Evolutionary conservation across 1,140 invertebrate genomes (phyloP), one percentile per base, ranked within the genome.

Genomic region (Aethina tumida): DNA sequence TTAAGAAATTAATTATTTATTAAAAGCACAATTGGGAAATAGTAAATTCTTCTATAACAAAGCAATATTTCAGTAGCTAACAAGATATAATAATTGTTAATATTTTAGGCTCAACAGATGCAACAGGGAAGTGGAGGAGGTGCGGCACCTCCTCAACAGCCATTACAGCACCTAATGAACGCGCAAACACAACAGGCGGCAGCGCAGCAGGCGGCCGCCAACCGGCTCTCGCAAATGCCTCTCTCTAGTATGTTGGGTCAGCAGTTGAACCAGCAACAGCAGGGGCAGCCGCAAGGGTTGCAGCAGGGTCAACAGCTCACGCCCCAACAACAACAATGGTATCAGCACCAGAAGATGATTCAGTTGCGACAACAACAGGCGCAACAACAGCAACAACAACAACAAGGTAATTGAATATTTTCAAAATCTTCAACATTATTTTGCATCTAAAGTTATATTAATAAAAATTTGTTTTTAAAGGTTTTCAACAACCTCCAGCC

Each of bases 271-370:
- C 68, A 67, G 48, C 55, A 34, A 42, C 60, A 41, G 16, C 57
- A 63, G 39, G 58, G 63, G 15, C 48, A 54, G 13, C 52, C 60
- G 25, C 62, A 63, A 33, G 53, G 56, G n/a, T 55, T 55, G 29
- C 48, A 56, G 45, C 65, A 64, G 20, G 66, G 67, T 38, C 68
- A 67, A 40, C 55, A 61, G 19, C 56, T 64, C 52, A 49, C 22
- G 37, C 44, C 24, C 20, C 52, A 57, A 37, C 66, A 68, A 39
- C 64, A 69, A 30, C 67, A 70, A 52, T 66, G 65, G 62, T 69
- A 65, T 39, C 71, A 73, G 39, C 69, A 75, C 41, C 74, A 74
- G 42, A 68, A 74, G 53, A 47, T 74, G 38, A 47, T 69, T 15
- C 62, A 62, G 20, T 61, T 71, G 49, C 68, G 69, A 62, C 44